phyloP scores from a whole-genome alignment of 2,113 vertebrate species.

The Gambusia holbrooki region DNA sequence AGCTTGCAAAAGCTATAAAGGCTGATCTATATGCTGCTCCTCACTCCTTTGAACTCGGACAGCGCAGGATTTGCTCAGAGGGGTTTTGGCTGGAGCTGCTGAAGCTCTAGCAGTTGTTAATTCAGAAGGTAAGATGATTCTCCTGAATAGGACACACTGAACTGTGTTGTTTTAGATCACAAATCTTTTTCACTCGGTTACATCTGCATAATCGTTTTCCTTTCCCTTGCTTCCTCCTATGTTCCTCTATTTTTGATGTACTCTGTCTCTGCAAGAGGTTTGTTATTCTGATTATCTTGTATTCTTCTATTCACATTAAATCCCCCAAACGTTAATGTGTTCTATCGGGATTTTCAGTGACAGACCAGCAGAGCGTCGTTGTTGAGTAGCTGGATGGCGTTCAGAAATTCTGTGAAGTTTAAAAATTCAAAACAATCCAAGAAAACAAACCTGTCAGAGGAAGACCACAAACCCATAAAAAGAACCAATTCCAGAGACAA shows the following conservation, averaged over 20 bases:
- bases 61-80: slow-evolving; percentile 32
- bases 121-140: slow-evolving; percentile 29
- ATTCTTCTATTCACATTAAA: background rate
- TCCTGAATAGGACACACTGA: background rate
- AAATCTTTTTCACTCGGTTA: background rate
- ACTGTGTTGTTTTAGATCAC: background rate
- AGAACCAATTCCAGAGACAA: slow-evolving; percentile 11
- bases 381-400: too few species aligned
- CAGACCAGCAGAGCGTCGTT: too few species aligned
- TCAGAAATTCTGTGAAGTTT: background rate
- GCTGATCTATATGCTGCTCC: background rate
- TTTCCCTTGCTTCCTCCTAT: background rate
- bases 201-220: background rate
- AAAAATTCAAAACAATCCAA: background rate
- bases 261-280: slow-evolving; percentile 5
- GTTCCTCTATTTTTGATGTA: background rate
- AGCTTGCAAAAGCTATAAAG: background rate
- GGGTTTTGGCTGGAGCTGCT: slow-evolving; percentile 29
- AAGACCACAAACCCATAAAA: background rate
- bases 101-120: slow-evolving; percentile 3
- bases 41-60: slow-evolving; percentile 16
- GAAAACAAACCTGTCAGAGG: background rate
- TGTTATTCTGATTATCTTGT: slow-evolving; percentile 18
- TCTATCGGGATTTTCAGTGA: too few species aligned
- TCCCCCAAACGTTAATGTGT: too few species aligned